phyloP scores from a whole-genome alignment of 1,140 invertebrate genomes.

The Arion vulgaris region DNA sequence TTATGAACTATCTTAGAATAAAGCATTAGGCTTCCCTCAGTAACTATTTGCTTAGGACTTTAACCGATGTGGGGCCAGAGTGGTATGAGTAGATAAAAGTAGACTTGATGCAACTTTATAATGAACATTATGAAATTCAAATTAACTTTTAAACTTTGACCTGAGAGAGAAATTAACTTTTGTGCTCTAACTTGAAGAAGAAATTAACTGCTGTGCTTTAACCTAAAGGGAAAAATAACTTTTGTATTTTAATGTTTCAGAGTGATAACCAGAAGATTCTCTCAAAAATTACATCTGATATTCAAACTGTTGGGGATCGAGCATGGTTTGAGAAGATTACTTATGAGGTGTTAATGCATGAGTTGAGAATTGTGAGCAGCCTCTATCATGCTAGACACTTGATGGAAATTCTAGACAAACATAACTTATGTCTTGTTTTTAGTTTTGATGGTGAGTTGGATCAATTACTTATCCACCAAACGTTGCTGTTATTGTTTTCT shows the following conservation, averaged over 20 bases:
- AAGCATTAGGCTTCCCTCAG: no score
- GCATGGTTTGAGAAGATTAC: slow-evolving; percentile 61
- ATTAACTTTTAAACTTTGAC: no score
- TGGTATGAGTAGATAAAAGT: no score
- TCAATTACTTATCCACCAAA: no score
- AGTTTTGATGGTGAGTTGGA: slow-evolving; percentile 60
- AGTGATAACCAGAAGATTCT: slow-evolving; percentile 19
- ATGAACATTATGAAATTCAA: no score
- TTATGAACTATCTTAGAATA: no score
- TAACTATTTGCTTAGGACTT: no score
- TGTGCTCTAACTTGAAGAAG: no score
- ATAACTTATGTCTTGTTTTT: slow-evolving; percentile 64
- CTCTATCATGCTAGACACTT: slow-evolving; percentile 54
- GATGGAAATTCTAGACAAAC: slow-evolving; percentile 56
- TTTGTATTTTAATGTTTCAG: slow-evolving; percentile 22
- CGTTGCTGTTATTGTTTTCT: no score
- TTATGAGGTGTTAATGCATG: slow-evolving; percentile 54
- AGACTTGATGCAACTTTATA: no score
- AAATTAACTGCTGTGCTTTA: background rate
- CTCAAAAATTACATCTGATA: background rate
- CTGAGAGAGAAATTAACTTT: no score
- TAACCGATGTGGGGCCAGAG: no score
- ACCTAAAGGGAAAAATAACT: background rate
- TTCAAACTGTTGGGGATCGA: slow-evolving; percentile 47
- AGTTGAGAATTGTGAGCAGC: slow-evolving; percentile 49